A percentile compares a stretch with the other conserved stretches of the same genome.
Evolutionary conservation across 2,888 invertebrate species (phyloP).

Genomic region (Epiblema foenella): DNA sequence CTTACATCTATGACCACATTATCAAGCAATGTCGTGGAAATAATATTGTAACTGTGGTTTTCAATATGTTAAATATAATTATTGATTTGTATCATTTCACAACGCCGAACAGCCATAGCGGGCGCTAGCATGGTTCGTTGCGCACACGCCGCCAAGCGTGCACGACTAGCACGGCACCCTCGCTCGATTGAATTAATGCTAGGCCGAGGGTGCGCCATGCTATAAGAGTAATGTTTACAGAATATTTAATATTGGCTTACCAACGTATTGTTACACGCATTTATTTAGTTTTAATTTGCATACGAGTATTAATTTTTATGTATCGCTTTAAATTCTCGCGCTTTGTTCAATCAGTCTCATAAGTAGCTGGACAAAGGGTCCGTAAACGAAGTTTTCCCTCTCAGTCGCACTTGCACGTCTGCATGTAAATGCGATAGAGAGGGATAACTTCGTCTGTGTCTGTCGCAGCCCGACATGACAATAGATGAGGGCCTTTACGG

Average conservation of each 20-base stretch:
- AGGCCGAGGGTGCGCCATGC: slow-evolving; percentile 1
- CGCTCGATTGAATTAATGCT: slow-evolving; percentile 9
- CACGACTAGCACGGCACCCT: not conserved
- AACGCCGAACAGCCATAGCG: not conserved
- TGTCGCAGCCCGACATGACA: no score
- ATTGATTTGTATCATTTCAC: not conserved
- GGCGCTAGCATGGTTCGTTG: slow-evolving; percentile 2
- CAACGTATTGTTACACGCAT: slow-evolving; percentile 4
- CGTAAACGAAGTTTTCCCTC: no score
- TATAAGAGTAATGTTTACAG: slow-evolving; percentile 1
- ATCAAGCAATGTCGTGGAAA: no score
- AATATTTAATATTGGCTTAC: not conserved
- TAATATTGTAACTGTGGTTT: no score
- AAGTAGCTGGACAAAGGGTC: no score
- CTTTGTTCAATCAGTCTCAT: no score
- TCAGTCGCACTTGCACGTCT: no score
- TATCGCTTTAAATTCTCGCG: no score
- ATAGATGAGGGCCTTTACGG: no score
- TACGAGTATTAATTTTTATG: not conserved
- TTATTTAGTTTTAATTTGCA: slow-evolving; percentile 1
- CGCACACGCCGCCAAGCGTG: slow-evolving; percentile 4
- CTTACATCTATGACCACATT: no score
- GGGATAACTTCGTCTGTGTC: no score
- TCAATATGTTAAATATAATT: not conserved
- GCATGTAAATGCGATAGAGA: no score